Percentiles rank a stretch among this genome's conserved stretches.
Evolutionary conservation across 2,797 vertebrate genomes (phyloP).

Genomic region (Gymnopithys bicolor): DNA sequence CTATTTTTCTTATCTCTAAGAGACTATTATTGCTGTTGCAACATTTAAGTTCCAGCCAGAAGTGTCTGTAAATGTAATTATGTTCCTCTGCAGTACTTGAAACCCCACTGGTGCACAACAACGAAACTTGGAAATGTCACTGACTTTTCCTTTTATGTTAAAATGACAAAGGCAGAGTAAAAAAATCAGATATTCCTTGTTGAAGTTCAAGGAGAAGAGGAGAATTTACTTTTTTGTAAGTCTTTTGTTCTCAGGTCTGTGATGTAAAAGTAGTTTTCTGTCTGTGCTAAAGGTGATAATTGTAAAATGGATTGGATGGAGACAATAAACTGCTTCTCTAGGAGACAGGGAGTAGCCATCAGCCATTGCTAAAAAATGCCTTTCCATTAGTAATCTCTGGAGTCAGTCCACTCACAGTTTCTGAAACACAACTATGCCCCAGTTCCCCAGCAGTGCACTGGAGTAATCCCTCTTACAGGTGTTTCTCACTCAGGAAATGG

Average conservation of each 20-base stretch:
- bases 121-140: slow-evolving; percentile 1
- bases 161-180: not conserved
- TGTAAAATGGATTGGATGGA: not conserved
- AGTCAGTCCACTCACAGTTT: not conserved
- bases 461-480: not conserved
- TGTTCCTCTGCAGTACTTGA: not conserved
- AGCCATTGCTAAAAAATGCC: not conserved
- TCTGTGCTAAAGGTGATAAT: not conserved
- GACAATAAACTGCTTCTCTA: not conserved
- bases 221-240: not conserved
- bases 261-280: not conserved
- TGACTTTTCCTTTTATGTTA: not conserved
- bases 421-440: not conserved
- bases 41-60: not conserved
- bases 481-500: not conserved
- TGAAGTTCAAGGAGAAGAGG: not conserved
- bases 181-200: not conserved
- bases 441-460: not conserved
- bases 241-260: not conserved
- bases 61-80: slow-evolving; percentile 3
- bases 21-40: not conserved
- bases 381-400: not conserved
- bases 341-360: not conserved
- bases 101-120: not conserved
- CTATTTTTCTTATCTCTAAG: not conserved